Evolutionary conservation across 37 sponge, comb jelly and placozoan genomes (phyloP).

Genomic region (Aphrocallistes beatrix): DNA sequence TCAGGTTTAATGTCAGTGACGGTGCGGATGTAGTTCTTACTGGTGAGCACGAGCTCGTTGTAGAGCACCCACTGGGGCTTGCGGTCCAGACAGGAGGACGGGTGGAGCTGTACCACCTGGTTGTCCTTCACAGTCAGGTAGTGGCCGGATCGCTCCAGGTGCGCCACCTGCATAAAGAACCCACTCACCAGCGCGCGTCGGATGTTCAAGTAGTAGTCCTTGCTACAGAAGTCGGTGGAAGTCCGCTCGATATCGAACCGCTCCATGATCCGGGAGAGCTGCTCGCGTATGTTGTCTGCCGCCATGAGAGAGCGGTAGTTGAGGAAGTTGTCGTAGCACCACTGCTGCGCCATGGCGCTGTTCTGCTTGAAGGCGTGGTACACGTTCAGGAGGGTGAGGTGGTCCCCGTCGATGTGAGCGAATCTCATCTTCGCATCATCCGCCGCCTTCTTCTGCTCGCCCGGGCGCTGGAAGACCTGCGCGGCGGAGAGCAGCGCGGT

Average conservation of each 20-base stretch:
- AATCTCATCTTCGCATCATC: slow-evolving; percentile 98
- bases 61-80: slow-evolving; percentile 99
- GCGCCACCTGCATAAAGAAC: slow-evolving; percentile 96
- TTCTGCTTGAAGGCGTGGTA: slow-evolving; percentile 99
- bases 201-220: slow-evolving; percentile 96
- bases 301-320: slow-evolving; percentile 82
- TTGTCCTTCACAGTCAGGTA: slow-evolving; percentile 96
- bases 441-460: slow-evolving; percentile 85
- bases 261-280: slow-evolving; percentile 94
- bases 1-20: slow-evolving; percentile 92
- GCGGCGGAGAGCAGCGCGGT: slow-evolving; percentile 81
- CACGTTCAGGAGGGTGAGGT: slow-evolving; percentile 92
- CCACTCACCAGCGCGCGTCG: slow-evolving; percentile 83
- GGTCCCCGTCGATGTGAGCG: slow-evolving; percentile 99
- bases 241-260: slow-evolving; percentile 62
- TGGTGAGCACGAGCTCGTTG: slow-evolving; percentile 98
- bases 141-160: slow-evolving; percentile 89
- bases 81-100: slow-evolving; percentile 94
- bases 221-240: slow-evolving; percentile 89
- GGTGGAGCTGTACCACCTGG: slow-evolving; percentile 98
- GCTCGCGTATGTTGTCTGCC: slow-evolving; percentile 93
- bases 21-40: slow-evolving; percentile 97
- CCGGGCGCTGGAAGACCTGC: slow-evolving; percentile 80
- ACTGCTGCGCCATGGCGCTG: slow-evolving; percentile 72
- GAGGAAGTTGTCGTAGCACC: slow-evolving; percentile 99